A percentile compares a stretch with the other conserved stretches of the same genome.
Evolutionary conservation across 2,888 invertebrate species (phyloP).

Genomic region (Apomyelois bistriatella): DNA sequence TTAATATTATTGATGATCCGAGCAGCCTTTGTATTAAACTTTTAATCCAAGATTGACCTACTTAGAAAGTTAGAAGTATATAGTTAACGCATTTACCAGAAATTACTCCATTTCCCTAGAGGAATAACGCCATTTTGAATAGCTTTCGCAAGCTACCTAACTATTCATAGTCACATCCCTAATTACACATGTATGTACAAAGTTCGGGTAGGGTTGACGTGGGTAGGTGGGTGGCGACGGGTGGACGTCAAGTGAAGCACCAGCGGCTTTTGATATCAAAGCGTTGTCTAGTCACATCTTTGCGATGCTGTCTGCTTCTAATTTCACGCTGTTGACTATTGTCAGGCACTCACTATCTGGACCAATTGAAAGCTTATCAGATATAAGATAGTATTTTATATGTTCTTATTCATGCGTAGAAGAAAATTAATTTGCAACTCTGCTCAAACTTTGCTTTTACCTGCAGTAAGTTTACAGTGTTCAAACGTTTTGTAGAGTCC

Average conservation of each 20-base stretch:
- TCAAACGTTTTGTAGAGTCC: too few relatives aligned
- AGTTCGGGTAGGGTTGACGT: not conserved
- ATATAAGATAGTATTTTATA: not conserved
- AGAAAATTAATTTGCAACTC: too few relatives aligned
- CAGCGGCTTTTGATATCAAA: not conserved
- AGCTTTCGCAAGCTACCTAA: not conserved
- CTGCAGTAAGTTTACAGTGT: too few relatives aligned
- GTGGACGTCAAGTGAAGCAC: not conserved
- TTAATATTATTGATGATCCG: not conserved
- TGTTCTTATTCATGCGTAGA: too few relatives aligned
- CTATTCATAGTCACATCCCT: constrained; percentile 6
- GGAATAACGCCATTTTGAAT: not conserved
- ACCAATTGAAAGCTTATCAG: not conserved
- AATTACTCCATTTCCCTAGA: not conserved
- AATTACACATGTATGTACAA: not conserved
- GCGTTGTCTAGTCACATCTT: not conserved
- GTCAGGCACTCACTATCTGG: too few relatives aligned
- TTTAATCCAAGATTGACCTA: not conserved
- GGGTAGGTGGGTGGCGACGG: constrained; percentile 3
- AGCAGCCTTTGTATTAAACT: not conserved
- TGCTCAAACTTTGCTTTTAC: too few relatives aligned
- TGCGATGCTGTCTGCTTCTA: not conserved
- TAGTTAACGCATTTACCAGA: not conserved
- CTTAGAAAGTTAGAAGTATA: not conserved
- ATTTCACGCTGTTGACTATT: not conserved